Percentiles rank a stretch among this genome's conserved stretches.
phyloP scores from a whole-genome alignment of 2,888 invertebrate genomes.

The Alitta virens region DNA sequence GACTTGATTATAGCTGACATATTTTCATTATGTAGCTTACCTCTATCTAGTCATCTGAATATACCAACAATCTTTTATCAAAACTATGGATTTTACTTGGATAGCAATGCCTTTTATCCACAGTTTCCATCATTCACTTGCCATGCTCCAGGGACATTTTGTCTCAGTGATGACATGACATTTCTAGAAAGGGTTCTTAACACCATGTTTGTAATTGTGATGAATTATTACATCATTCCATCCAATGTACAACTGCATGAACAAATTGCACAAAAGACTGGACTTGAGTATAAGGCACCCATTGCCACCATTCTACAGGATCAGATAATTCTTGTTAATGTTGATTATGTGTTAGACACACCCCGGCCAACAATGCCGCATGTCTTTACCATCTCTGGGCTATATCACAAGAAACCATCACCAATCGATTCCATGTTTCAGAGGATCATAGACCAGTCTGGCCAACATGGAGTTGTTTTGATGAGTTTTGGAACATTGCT shows the following conservation, averaged over 20 bases:
- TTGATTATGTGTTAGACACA: conserved; percentile 8
- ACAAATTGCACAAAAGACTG: not conserved
- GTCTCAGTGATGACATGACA: conserved; percentile 9
- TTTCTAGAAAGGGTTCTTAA: conserved; percentile 1
- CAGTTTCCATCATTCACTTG: not conserved
- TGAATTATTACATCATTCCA: not conserved
- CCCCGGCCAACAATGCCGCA: conserved; percentile 13
- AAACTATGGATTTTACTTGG: not conserved
- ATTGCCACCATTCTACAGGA: not conserved
- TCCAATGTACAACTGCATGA: not conserved
- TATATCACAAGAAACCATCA: conserved; percentile 7
- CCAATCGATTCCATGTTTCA: not conserved
- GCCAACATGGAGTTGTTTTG: conserved; percentile 10
- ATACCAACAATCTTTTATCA: not conserved
- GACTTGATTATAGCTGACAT: not conserved
- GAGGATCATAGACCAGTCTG: conserved; percentile 6
- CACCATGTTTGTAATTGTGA: not conserved
- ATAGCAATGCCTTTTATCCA: not conserved
- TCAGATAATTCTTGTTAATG: conserved; percentile 5
- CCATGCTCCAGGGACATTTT: not conserved
- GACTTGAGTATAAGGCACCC: not conserved
- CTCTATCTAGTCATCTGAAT: not conserved
- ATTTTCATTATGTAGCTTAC: not conserved
- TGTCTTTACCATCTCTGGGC: conserved; percentile 7
- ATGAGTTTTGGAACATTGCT: conserved; percentile 15